Base-by-base conservation (phyloP, 2,797 vertebrate species). In the Lagocephalus sceleratus region DNA sequence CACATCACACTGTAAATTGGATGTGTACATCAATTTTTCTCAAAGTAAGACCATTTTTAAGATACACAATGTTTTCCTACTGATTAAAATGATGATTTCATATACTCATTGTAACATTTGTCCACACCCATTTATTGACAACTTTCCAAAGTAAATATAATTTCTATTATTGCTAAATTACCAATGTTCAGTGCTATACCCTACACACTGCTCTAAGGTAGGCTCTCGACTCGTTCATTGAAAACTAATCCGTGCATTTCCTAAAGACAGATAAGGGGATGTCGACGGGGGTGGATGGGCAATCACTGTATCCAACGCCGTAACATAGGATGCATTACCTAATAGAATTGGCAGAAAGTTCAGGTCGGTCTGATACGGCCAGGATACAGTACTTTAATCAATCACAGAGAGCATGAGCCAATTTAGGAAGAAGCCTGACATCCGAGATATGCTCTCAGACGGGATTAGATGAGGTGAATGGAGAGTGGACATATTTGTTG, bases 261-360 rank as follows among this genome's bases (percentile, higher is more conserved):
- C 42, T 43, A 75, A 81, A 84, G 65, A 78, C 21, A 29, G 42
- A 16, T 17, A 12, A 48, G 39, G 14, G 0, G 21, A 9, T 29
- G 5, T n/a, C 32, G 6, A 5, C 21, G 5, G 9, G 3, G 42
- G 29, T 35, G 32, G 12, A 35, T 12, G 32, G 17, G 58, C 41
- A 60, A 4, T 70, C 68, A 68, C 63, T 71, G 64, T 69, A 63
- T 81, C 55, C 54, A 29, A 62, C 68, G 82, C 82, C 84, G 82
- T 86, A 88, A 90, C 86, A 88, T 84, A 81, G 78, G 88, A 88
- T 90, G 87, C 90, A 90, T 92, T 91, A 90, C 88, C 88, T 90
- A 91, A 91, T 90, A 87, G 85, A 88, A 86, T 84, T 91, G 91
- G 89, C 90, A 89, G 83, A 83, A 79, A 79, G 85, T 82, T 83